phyloP scores from a whole-genome alignment of 1,140 invertebrate species.

The Maconellicoccus hirsutus region DNA sequence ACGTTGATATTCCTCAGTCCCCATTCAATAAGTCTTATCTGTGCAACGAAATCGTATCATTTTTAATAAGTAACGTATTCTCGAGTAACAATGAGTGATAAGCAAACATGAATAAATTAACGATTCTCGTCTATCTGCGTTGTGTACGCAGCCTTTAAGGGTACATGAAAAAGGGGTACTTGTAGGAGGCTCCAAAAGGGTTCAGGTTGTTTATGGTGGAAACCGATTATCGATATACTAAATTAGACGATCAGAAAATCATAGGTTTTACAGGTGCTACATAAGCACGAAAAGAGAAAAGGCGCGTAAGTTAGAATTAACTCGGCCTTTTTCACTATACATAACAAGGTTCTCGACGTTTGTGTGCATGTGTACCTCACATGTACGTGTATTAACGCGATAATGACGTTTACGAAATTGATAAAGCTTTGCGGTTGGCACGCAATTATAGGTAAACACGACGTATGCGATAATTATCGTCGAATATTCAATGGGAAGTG shows the following conservation, averaged over 20 bases:
- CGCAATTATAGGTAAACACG: conserved; percentile 7
- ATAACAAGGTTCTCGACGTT: neutral
- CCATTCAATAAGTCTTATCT: neutral
- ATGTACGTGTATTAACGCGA: neutral
- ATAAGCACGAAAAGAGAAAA: too few relatives aligned
- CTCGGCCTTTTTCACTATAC: neutral
- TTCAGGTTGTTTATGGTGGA: neutral
- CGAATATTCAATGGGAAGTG: neutral
- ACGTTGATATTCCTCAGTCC: neutral
- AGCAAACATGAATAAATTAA: conserved; percentile 6
- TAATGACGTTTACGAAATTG: neutral
- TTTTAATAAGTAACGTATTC: conserved; percentile 9
- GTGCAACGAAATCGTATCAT: neutral
- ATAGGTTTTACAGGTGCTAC: too few relatives aligned
- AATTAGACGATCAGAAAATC: too few relatives aligned
- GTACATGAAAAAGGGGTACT: neutral
- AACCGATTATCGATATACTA: too few relatives aligned
- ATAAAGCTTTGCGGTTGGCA: neutral
- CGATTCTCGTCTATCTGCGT: neutral
- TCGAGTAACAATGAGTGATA: neutral
- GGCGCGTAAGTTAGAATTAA: neutral
- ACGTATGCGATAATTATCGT: neutral
- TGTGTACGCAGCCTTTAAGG: neutral
- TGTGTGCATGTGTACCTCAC: too few relatives aligned
- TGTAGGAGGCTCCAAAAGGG: neutral